Conservation (phyloP, 2,113 vertebrate genomes). For the Antennarius striatus region DNA sequence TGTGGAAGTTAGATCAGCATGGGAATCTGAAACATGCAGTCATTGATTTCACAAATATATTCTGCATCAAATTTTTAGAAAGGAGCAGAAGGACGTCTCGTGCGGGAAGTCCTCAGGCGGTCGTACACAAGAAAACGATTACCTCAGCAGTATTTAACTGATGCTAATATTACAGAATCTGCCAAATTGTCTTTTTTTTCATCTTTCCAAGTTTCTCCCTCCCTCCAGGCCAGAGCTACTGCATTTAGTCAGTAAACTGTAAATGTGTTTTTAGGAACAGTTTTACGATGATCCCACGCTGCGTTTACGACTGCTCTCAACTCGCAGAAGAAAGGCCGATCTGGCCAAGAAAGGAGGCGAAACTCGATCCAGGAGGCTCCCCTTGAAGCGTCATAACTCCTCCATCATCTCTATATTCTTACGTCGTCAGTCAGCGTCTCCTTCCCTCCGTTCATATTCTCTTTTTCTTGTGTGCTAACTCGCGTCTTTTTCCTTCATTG, state of each 20-base stretch:
- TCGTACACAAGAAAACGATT: neutral
- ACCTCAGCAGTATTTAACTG: slow-evolving; percentile 12
- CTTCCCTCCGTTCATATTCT: too few species aligned
- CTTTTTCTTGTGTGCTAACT: too few species aligned
- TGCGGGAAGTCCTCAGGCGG: too few species aligned
- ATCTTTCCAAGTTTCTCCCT: slow-evolving; percentile 26
- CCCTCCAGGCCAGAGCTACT: slow-evolving; percentile 44
- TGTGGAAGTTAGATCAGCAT: too few species aligned
- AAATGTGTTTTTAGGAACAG: slow-evolving; percentile 64
- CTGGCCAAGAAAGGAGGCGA: slow-evolving; percentile 29
- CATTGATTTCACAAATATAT: too few species aligned
- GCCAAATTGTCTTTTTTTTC: slow-evolving; percentile 12
- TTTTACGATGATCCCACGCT: slow-evolving; percentile 62
- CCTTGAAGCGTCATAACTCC: neutral
- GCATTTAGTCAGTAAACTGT: slow-evolving; percentile 61
- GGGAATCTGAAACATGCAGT: too few species aligned
- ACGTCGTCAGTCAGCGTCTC: neutral
- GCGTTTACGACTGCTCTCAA: slow-evolving; percentile 63
- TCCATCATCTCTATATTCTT: slow-evolving; percentile 2
- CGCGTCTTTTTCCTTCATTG: too few species aligned
- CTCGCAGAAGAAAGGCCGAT: slow-evolving; percentile 47
- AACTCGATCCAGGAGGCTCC: slow-evolving; percentile 37
- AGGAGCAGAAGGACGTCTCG: too few species aligned
- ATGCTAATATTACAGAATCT: slow-evolving; percentile 18
- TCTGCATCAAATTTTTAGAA: too few species aligned